These are phyloP conservation scores for Caloenas nicobarica DNA, from an alignment of 2,113 vertebrate genomes.

Conservation along the genomic window DNA sequence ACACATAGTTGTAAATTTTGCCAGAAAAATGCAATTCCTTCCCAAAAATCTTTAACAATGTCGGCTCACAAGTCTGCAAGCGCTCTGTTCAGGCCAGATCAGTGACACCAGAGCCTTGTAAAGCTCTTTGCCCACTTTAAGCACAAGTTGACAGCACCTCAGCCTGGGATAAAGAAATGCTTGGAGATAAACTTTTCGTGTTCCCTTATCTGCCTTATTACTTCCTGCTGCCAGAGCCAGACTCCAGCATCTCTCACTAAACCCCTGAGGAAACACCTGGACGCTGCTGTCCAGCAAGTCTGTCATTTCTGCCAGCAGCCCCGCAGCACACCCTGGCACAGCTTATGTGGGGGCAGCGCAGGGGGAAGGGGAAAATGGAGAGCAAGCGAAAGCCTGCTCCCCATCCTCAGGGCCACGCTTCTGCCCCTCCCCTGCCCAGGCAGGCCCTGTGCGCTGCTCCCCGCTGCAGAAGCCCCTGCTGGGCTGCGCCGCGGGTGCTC, in stretches of 20 bases:
- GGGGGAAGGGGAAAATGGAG: fast-evolving
- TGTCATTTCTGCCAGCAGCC: not conserved
- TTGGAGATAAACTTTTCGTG: not conserved
- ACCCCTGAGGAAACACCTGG: fast-evolving
- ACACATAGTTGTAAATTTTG: fast-evolving
- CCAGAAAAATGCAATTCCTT: not conserved
- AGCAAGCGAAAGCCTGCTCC: too few species aligned
- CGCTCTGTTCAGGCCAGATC: not conserved
- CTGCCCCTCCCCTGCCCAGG: not conserved
- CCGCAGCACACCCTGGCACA: fast-evolving
- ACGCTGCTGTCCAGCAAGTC: fast-evolving
- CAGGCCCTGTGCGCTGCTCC: not conserved
- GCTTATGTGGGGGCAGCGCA: too few species aligned
- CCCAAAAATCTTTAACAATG: fast-evolving
- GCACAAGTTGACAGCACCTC: not conserved
- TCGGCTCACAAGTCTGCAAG: not conserved
- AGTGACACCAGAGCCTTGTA: not conserved
- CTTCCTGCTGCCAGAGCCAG: not conserved
- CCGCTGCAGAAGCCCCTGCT: not conserved
- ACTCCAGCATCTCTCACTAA: not conserved
- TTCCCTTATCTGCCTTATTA: not conserved
- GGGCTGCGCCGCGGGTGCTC: not conserved
- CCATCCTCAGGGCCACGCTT: too few species aligned
- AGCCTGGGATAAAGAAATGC: not conserved
- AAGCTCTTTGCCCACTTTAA: not conserved